Conservation (phyloP, 2,113 vertebrate genomes). For the human region DNA sequence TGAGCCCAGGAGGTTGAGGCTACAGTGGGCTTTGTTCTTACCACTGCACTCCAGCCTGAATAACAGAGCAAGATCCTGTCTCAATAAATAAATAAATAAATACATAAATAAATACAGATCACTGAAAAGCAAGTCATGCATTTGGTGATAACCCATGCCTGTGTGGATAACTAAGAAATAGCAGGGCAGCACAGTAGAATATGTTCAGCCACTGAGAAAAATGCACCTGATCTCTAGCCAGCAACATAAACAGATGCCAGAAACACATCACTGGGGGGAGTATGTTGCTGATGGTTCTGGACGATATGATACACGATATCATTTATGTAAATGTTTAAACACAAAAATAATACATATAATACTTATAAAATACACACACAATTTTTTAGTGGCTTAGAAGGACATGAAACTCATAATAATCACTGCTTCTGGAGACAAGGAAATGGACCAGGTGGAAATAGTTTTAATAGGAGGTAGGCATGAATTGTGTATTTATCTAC, state of each 20-base stretch:
- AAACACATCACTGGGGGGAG: accelerated
- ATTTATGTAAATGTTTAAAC: neutral
- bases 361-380: neutral
- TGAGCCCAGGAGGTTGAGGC: no score
- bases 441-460: neutral
- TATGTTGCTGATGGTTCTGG: accelerated
- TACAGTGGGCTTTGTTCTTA: no score
- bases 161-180: accelerated
- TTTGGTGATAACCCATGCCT: accelerated
- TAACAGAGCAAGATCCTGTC: no score
- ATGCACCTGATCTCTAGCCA: accelerated
- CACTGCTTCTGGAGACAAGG: neutral
- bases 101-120: no score
- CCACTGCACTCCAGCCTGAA: no score
- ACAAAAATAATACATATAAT: neutral
- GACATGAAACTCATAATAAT: neutral
- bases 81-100: no score
- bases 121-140: neutral
- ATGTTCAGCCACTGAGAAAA: accelerated
- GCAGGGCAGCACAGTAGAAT: accelerated
- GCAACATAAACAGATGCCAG: neutral
- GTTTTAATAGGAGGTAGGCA: accelerated
- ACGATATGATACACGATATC: accelerated
- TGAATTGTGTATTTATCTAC: no score
- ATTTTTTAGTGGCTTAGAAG: neutral